A percentile compares a stretch with the other conserved stretches of the same genome.
Evolutionary conservation across 1,140 invertebrate genomes (phyloP).

Genomic region (Lasioglossum baleicum): DNA sequence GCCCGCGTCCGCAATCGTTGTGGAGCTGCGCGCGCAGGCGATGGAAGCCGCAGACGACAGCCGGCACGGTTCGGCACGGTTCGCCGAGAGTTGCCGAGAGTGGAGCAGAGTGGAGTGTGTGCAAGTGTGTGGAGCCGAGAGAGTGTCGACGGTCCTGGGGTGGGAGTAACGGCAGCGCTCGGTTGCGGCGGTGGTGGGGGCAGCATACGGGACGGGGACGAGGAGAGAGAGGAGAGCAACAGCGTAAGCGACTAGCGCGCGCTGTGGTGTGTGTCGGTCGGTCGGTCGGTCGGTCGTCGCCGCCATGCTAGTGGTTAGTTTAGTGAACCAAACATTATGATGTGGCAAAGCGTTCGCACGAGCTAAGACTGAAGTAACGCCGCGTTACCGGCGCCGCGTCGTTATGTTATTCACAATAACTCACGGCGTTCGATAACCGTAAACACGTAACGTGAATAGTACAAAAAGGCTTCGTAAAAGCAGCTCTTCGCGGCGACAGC

Average conservation of each 20-base stretch:
- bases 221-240: slow-evolving; percentile 54
- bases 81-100: too few species aligned
- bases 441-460: slow-evolving; percentile 64
- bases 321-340: slow-evolving; percentile 79
- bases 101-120: too few species aligned
- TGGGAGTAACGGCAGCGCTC: too few species aligned
- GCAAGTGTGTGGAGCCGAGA: not conserved
- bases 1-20: not conserved
- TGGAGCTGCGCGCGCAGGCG: slow-evolving; percentile 24
- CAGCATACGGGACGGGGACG: slow-evolving; percentile 17
- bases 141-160: too few species aligned
- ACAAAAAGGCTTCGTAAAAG: slow-evolving; percentile 54
- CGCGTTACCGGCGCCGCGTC: slow-evolving; percentile 71
- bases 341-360: slow-evolving; percentile 79
- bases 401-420: slow-evolving; percentile 71
- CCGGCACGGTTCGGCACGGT: slow-evolving; percentile 13
- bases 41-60: slow-evolving; percentile 34
- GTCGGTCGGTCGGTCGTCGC: slow-evolving; percentile 74
- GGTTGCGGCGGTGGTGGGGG: too few species aligned
- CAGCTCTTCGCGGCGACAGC: slow-evolving; percentile 15
- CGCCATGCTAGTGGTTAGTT: slow-evolving; percentile 81
- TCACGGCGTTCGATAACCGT: slow-evolving; percentile 72
- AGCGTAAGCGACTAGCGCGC: slow-evolving; percentile 66
- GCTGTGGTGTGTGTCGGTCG: slow-evolving; percentile 68
- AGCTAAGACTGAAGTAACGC: slow-evolving; percentile 70